phyloP scores from a whole-genome alignment of 2,797 vertebrate genomes.

The Siniperca undulata region DNA sequence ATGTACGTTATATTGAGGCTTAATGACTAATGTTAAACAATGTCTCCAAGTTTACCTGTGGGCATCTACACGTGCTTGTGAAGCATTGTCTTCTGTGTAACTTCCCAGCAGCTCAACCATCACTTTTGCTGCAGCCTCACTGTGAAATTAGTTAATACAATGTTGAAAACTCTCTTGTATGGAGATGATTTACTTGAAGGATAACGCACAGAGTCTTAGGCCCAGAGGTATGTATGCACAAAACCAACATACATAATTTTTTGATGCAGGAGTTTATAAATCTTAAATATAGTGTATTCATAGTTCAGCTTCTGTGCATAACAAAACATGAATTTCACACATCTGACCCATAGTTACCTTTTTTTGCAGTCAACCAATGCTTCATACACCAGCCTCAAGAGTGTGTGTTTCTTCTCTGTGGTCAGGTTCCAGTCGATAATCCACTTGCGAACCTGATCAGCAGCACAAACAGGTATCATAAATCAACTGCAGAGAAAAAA shows the following conservation, averaged over 20 bases:
- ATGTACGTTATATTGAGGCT: background rate
- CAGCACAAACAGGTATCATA: slow-evolving; percentile 17
- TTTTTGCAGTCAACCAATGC: slow-evolving; percentile 98
- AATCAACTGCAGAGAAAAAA: background rate
- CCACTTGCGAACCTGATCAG: slow-evolving; percentile 95
- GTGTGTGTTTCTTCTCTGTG: slow-evolving; percentile 96
- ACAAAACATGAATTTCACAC: background rate
- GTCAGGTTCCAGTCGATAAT: slow-evolving; percentile 96
- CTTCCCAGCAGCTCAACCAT: slow-evolving; percentile 99
- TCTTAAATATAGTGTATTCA: background rate
- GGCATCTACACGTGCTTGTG: slow-evolving; percentile 96
- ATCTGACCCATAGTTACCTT: slow-evolving; percentile 83
- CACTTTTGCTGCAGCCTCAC: slow-evolving; percentile 95
- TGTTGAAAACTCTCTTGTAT: background rate
- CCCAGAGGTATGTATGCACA: background rate
- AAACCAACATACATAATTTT: background rate
- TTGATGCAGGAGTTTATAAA: background rate
- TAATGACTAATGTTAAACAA: background rate
- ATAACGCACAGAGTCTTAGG: background rate
- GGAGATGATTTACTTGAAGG: background rate
- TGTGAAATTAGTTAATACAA: slow-evolving; percentile 69
- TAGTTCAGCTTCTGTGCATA: background rate
- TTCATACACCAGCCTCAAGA: slow-evolving; percentile 96
- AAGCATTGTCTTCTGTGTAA: slow-evolving; percentile 99
- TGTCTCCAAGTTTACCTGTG: slow-evolving; percentile 88